Evolutionary conservation across 2,888 invertebrate species (phyloP).

Genomic region (Vesta saturnalis): DNA sequence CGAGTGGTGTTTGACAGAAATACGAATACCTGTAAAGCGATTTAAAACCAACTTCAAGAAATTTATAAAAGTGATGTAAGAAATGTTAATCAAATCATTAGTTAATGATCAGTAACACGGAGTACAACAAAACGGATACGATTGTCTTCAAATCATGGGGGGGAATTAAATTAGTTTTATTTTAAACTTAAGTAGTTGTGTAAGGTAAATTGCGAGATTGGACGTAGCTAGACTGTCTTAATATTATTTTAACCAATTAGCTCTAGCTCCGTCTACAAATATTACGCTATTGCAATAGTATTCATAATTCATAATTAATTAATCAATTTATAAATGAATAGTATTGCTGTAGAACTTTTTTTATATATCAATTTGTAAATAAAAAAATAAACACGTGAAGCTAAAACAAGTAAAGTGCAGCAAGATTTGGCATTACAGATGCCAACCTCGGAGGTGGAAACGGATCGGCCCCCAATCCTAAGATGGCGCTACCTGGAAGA

Average conservation of each 20-base stretch:
- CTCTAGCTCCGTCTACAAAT: not conserved
- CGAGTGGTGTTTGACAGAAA: no score
- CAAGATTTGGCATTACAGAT: conserved; percentile 71
- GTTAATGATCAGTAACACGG: conserved; percentile 72
- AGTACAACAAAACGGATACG: conserved; percentile 61
- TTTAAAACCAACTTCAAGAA: conserved; percentile 74
- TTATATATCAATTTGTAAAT: conserved; percentile 17
- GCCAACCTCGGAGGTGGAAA: conserved; percentile 55
- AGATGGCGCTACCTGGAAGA: conserved; percentile 57
- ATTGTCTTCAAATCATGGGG: conserved; percentile 34
- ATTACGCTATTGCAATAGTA: conserved; percentile 1
- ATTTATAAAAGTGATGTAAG: conserved; percentile 79
- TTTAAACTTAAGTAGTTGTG: conserved; percentile 1
- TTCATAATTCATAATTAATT: not conserved
- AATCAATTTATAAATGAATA: not conserved
- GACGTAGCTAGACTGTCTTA: not conserved
- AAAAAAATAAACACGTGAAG: conserved; percentile 45
- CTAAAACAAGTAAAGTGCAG: conserved; percentile 56
- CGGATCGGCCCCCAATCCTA: conserved; percentile 32
- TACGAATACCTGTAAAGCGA: no score
- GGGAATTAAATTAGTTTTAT: conserved; percentile 33
- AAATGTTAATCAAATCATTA: conserved; percentile 81
- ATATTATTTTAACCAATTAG: not conserved
- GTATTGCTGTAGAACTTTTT: conserved; percentile 9
- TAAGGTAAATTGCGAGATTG: not conserved